Percentiles rank a stretch among this genome's conserved stretches.
Conservation (phyloP, 2,113 vertebrate genomes). For the Charina bottae region DNA sequence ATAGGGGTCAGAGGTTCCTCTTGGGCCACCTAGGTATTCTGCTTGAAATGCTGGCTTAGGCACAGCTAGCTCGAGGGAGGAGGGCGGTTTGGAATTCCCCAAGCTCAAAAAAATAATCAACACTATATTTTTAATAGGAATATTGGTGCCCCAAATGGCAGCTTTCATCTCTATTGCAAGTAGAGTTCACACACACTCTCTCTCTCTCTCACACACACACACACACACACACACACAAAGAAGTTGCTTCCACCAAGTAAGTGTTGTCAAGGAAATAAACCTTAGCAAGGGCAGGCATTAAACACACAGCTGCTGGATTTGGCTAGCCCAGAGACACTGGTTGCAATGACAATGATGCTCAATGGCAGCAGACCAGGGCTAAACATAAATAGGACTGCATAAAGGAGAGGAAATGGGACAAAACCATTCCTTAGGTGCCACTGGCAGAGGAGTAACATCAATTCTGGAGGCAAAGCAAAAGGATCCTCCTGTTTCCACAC, state of each 20-base stretch:
- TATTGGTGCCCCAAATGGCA: neutral
- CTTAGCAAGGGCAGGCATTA: constrained; percentile 76
- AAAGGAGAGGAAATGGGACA: constrained; percentile 83
- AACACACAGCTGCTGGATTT: constrained; percentile 87
- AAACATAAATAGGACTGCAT: constrained; percentile 80
- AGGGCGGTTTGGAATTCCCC: constrained; percentile 8
- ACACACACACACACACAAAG: constrained; percentile 45
- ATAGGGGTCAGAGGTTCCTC: constrained; percentile 89
- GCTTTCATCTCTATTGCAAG: constrained; percentile 34
- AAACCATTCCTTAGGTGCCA: constrained; percentile 80
- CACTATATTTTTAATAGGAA: neutral
- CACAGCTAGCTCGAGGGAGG: neutral
- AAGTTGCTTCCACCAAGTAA: constrained; percentile 75
- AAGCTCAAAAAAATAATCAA: constrained; percentile 26
- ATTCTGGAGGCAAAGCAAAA: constrained; percentile 77
- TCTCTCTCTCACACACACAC: constrained; percentile 15
- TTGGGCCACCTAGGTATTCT: constrained; percentile 94
- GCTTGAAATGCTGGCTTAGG: constrained; percentile 62
- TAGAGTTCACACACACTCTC: constrained; percentile 33
- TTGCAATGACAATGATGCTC: constrained; percentile 76
- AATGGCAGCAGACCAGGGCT: constrained; percentile 79
- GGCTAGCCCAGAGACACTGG: constrained; percentile 74
- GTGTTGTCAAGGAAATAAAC: constrained; percentile 85
- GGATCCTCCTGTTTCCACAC: constrained; percentile 80
- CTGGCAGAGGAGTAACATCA: constrained; percentile 84